phyloP scores from a whole-genome alignment of 2,888 invertebrate species.

The Leucania comma region DNA sequence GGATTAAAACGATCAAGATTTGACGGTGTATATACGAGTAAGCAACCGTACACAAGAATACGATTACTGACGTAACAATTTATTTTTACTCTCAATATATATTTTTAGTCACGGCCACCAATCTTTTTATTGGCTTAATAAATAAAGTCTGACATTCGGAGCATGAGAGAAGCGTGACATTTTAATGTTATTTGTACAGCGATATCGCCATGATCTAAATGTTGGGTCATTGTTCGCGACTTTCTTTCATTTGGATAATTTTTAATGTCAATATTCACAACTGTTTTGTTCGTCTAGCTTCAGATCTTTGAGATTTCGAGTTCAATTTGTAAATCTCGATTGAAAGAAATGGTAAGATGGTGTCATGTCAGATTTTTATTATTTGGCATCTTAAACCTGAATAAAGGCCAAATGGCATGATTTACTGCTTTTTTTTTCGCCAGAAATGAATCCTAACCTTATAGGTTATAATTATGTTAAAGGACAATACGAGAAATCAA shows the following conservation, averaged over 20 bases:
- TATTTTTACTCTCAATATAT: constrained; percentile 25
- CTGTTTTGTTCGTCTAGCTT: not conserved
- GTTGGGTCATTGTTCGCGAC: constrained; percentile 60
- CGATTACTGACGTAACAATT: constrained; percentile 9
- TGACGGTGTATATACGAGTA: no score
- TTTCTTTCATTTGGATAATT: constrained; percentile 59
- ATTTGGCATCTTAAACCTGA: no score
- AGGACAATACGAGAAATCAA: no score
- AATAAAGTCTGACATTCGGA: constrained; percentile 65
- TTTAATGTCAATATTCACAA: constrained; percentile 36
- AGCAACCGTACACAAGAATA: not conserved
- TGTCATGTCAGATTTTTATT: no score
- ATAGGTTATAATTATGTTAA: no score
- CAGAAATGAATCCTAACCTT: no score
- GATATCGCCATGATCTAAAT: constrained; percentile 60
- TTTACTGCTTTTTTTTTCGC: no score
- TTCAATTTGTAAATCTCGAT: not conserved
- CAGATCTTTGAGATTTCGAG: not conserved
- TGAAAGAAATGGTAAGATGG: no score
- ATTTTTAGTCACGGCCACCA: constrained; percentile 28
- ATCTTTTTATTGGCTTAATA: constrained; percentile 67
- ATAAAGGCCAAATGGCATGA: no score
- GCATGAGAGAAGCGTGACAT: constrained; percentile 72
- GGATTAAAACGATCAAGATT: no score
- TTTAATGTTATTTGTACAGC: constrained; percentile 60